phyloP scores from a whole-genome alignment of 2,888 invertebrate species.

The Noctua pronuba region DNA sequence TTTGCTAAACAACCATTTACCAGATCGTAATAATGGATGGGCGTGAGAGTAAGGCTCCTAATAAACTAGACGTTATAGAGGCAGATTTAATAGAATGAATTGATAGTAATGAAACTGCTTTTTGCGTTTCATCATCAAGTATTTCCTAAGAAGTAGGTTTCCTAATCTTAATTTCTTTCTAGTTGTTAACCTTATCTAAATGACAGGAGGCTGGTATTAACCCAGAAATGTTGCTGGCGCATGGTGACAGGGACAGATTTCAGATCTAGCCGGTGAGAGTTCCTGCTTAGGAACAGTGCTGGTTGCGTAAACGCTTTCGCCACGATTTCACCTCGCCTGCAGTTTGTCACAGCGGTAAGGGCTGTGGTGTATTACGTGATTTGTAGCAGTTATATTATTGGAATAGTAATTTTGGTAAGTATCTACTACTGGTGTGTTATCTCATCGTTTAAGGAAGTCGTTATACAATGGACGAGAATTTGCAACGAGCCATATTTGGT shows the following conservation, averaged over 20 bases:
- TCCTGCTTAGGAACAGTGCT: conserved; percentile 68
- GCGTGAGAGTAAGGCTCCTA: not conserved
- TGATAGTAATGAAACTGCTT: conserved; percentile 2
- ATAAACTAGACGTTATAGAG: not conserved
- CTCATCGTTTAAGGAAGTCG: conserved; percentile 16
- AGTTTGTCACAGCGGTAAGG: conserved; percentile 69
- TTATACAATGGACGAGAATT: conserved; percentile 23
- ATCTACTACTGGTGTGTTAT: conserved; percentile 15
- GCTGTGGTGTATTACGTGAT: conserved; percentile 59
- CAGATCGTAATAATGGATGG: conserved; percentile 23
- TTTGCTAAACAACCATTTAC: not conserved
- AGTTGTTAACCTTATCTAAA: conserved; percentile 27
- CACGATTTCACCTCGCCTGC: conserved; percentile 72
- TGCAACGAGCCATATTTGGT: conserved; percentile 6
- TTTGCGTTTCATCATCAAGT: conserved; percentile 6
- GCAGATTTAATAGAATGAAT: not conserved
- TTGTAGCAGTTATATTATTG: conserved; percentile 55
- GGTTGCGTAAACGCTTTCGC: conserved; percentile 80
- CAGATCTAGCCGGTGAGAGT: conserved; percentile 59
- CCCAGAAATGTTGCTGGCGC: conserved; percentile 45
- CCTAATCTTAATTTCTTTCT: conserved; percentile 41
- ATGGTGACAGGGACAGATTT: conserved; percentile 50
- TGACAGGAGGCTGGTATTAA: conserved; percentile 30
- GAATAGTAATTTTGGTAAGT: conserved; percentile 43
- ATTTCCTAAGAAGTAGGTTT: not conserved